A percentile compares a stretch with the other conserved stretches of the same genome.
Conservation (phyloP, 1,140 invertebrate genomes). For the Ips typographus region DNA sequence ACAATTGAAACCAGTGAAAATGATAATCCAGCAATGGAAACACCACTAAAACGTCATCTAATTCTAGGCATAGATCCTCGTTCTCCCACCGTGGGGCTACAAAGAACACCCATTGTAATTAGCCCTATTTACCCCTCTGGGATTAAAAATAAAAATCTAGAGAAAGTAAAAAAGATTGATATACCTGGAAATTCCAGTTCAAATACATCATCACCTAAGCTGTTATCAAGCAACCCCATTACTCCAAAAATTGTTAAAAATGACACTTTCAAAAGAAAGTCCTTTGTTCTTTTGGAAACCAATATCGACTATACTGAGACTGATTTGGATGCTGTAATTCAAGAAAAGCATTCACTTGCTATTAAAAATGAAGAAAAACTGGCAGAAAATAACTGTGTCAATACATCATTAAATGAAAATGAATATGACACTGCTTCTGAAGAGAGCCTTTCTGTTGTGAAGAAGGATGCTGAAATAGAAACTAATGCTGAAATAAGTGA, state of each 20-base stretch:
- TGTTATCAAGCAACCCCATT: conserved; percentile 39
- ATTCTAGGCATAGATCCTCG: conserved; percentile 51
- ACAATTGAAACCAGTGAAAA: conserved; percentile 15
- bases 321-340: conserved; percentile 42
- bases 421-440: neutral
- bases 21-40: conserved; percentile 41
- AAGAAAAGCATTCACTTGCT: neutral
- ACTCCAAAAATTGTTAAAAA: conserved; percentile 23
- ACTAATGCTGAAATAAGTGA: neutral
- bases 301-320: conserved; percentile 50
- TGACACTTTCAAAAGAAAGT: conserved; percentile 43
- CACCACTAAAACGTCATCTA: conserved; percentile 40
- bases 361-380: neutral
- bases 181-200: conserved; percentile 1
- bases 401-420: neutral
- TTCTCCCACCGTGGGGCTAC: conserved; percentile 53
- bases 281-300: conserved; percentile 47
- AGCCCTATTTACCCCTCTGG: conserved; percentile 34
- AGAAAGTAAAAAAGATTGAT: conserved; percentile 34
- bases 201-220: conserved; percentile 33
- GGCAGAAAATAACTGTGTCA: neutral
- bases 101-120: conserved; percentile 54
- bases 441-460: neutral
- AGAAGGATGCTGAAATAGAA: neutral
- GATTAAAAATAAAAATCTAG: conserved; percentile 46